Percentiles rank a stretch among this genome's conserved stretches.
Evolutionary conservation across 2,888 invertebrate genomes (phyloP).

Genomic region (Macrosoma leucophasiata): DNA sequence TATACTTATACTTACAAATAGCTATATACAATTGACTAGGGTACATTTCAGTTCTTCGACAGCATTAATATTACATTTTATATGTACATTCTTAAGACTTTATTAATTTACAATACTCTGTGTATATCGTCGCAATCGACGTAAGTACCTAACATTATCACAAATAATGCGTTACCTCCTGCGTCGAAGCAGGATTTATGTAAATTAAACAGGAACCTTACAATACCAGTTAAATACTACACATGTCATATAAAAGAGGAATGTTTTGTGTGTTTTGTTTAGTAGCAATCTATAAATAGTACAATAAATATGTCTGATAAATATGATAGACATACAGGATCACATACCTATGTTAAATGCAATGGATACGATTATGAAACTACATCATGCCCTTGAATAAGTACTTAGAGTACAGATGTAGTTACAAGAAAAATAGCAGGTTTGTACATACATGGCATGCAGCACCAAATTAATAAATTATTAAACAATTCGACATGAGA

Average conservation of each 20-base stretch:
- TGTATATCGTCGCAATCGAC: slow-evolving; percentile 41
- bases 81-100: slow-evolving; percentile 46
- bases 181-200: slow-evolving; percentile 37
- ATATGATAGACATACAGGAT: too few species aligned
- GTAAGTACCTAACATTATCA: slow-evolving; percentile 70
- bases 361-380: slow-evolving; percentile 27
- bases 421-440: slow-evolving; percentile 23
- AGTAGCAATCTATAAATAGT: slow-evolving; percentile 23
- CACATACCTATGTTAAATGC: too few species aligned
- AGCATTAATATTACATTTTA: slow-evolving; percentile 40
- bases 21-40: slow-evolving; percentile 75
- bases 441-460: slow-evolving; percentile 26
- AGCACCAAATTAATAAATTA: slow-evolving; percentile 28
- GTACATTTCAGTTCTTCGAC: slow-evolving; percentile 74
- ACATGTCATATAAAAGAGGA: slow-evolving; percentile 40
- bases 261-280: slow-evolving; percentile 45
- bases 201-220: slow-evolving; percentile 56
- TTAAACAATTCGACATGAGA: slow-evolving; percentile 19
- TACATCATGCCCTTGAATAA: slow-evolving; percentile 27
- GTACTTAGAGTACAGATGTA: slow-evolving; percentile 42
- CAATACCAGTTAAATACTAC: slow-evolving; percentile 38
- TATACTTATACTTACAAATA: slow-evolving; percentile 54
- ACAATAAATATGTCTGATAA: too few species aligned
- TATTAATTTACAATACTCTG: slow-evolving; percentile 37
- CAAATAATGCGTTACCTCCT: slow-evolving; percentile 45